Base-by-base conservation (phyloP, 2,113 vertebrate species). In the Ophiodon elongatus region DNA sequence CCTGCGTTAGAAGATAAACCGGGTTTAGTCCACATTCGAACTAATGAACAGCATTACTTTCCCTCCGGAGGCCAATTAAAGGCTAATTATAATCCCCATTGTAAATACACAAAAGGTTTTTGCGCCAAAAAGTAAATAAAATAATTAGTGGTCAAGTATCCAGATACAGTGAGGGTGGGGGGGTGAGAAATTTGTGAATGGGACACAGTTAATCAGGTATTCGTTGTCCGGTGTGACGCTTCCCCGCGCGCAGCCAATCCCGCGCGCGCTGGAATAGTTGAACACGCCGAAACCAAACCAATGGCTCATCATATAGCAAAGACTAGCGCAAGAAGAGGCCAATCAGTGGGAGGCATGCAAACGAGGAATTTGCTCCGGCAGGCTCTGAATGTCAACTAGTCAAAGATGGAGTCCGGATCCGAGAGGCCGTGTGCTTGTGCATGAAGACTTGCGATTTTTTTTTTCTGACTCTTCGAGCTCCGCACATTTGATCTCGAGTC, bases 381-480 rank as follows among this genome's bases (percentile, higher is more conserved):
- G 95, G 95, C 96, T 96, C 95, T 97, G 97, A 97, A 98, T 97
- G 97, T 98, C 97, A 98, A 97, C 96, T 96, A 98, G 97, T 97
- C 96, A 97, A 98, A 98, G 97, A 98, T 98, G 97, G 97, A 97
- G 97, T 96, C 96, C 94, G 96, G 94, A 95, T 96, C 95, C 93
- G 95, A 89, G 94, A 95, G 95, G 96, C 96, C 95, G 95, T 95
- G 96, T 95, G 95, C 96, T 95, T 93, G 92, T 95, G 95, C 93
- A 92, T 78, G 94, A 90, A 90, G 79, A 91, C 90, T 91, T 89
- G 88, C 82, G 63, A 82, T 88, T 83, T 92, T n/a, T 43, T 35
- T 39, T 43, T 27, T 79, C n/a, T 17, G 29, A 45, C 81, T 92
- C 91, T 80, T 62, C 59, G 8, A 59, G 80, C 76, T 59, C 47